Evolutionary conservation across 2,797 vertebrate species (phyloP).

Genomic region (Dallia pectoralis): DNA sequence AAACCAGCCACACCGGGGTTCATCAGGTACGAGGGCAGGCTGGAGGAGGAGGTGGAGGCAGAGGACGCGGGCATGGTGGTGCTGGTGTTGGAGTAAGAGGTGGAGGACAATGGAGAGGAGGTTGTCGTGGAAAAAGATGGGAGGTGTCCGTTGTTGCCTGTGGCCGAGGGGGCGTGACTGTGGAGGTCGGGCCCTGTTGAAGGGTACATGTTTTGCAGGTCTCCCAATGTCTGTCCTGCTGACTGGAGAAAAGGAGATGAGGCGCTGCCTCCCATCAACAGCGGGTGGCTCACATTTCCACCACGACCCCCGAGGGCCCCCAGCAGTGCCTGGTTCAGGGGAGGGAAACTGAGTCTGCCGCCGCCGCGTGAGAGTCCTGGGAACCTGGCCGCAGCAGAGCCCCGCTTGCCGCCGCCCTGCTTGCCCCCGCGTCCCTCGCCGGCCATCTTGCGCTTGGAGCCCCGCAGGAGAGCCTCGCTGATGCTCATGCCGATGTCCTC

Average conservation of each 20-base stretch:
- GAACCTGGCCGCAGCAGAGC: constrained; percentile 72
- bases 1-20: constrained; percentile 88
- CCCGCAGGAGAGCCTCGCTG: constrained; percentile 73
- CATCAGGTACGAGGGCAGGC: constrained; percentile 88
- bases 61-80: constrained; percentile 81
- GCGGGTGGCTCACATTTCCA: constrained; percentile 85
- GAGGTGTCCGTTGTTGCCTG: constrained; percentile 76
- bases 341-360: constrained; percentile 82
- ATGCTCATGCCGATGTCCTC: constrained; percentile 58
- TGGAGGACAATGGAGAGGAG: constrained; percentile 80
- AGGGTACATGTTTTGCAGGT: constrained; percentile 91
- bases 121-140: constrained; percentile 79
- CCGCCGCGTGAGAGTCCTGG: constrained; percentile 79
- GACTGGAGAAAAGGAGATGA: constrained; percentile 88
- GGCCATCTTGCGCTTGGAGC: constrained; percentile 84
- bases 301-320: constrained; percentile 66
- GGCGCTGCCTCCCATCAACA: constrained; percentile 83
- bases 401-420: constrained; percentile 78
- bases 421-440: constrained; percentile 74
- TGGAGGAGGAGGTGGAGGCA: constrained; percentile 72
- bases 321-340: constrained; percentile 83
- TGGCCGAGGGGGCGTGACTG: constrained; percentile 71
- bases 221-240: constrained; percentile 84
- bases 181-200: constrained; percentile 82
- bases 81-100: constrained; percentile 71